Evolutionary conservation across 2,888 invertebrate genomes (phyloP), one percentile per base, ranked within the genome.

Genomic region (Habroteleia sp.): DNA sequence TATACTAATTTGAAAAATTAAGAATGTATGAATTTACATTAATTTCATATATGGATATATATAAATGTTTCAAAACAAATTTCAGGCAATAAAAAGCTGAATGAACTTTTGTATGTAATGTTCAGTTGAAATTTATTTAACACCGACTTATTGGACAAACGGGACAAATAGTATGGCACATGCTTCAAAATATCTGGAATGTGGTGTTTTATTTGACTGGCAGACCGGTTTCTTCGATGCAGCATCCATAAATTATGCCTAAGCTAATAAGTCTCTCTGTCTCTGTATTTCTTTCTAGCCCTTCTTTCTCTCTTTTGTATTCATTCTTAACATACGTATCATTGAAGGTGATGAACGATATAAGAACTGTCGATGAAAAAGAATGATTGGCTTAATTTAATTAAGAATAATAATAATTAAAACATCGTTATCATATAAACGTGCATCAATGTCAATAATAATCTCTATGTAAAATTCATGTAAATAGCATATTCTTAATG

Each of bases 171-270:
- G 39, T 56, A 48, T 33, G 39, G 52, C 52, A 65, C 31, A 73
- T 37, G 37, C 44, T 33, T 31, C 29, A 27, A 39, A 27, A 8
- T 37, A 52, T 1, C 35, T 37, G 33, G 8, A 52, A 10, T 25
- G 35, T 35, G 63, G 44, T 75, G 65, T 78, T 81, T 81, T 79
- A 80, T 81, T 82, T 79, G 79, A 76, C 74, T 77, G 79, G 76
- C 76, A 78, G 78, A 82, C 83, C 80, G 83, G 82, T 83, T 62
- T 83, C 72, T 75, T 46, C 60, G 60, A 63, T 48, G 68, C 60
- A 71, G 76, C 58, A 78, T 80, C 78, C 80, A 81, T 84, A 82
- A 84, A 82, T 84, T 83, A 83, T 82, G 78, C 42, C 66, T 80
- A 84, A 82, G 82, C 74, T 82, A 82, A 82, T 83, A 78, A n/a